A percentile compares a stretch with the other conserved stretches of the same genome.
Evolutionary conservation across 1,140 invertebrate species (phyloP).

Genomic region (Helicoverpa armigera): DNA sequence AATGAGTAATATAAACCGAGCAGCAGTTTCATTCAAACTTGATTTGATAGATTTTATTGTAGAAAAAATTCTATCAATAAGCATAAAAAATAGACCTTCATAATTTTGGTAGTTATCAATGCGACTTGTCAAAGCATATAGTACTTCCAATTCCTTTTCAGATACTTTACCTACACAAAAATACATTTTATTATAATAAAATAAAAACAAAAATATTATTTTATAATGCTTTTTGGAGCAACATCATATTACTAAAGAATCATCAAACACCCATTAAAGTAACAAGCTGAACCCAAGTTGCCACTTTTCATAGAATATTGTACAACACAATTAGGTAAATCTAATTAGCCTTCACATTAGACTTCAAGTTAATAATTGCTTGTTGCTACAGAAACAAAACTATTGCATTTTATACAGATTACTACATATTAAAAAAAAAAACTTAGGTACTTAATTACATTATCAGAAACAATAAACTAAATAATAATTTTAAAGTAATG

Average conservation of each 20-base stretch:
- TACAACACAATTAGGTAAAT: conserved; percentile 40
- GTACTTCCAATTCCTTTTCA: conserved; percentile 56
- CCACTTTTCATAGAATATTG: conserved; percentile 59
- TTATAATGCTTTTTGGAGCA: conserved; percentile 43
- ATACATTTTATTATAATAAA: neutral
- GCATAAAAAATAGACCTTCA: conserved; percentile 37
- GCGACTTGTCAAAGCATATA: conserved; percentile 44
- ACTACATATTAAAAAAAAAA: neutral
- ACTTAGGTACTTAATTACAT: neutral
- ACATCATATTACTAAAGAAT: conserved; percentile 83
- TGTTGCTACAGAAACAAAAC: conserved; percentile 35
- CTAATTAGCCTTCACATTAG: conserved; percentile 35
- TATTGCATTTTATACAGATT: conserved; percentile 1
- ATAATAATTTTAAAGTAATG: conserved; percentile 47
- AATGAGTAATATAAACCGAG: conserved; percentile 53
- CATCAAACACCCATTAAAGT: conserved; percentile 68
- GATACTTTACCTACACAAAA: conserved; percentile 51
- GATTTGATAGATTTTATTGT: conserved; percentile 40
- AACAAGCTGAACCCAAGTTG: conserved; percentile 69
- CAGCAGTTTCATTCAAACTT: conserved; percentile 50
- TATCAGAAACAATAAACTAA: neutral
- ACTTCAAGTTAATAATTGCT: neutral
- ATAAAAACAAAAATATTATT: neutral
- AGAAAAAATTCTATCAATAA: conserved; percentile 50
- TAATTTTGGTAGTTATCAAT: conserved; percentile 41